Conservation (phyloP, 2,888 invertebrate genomes). For the Hypomecis punctinalis region DNA sequence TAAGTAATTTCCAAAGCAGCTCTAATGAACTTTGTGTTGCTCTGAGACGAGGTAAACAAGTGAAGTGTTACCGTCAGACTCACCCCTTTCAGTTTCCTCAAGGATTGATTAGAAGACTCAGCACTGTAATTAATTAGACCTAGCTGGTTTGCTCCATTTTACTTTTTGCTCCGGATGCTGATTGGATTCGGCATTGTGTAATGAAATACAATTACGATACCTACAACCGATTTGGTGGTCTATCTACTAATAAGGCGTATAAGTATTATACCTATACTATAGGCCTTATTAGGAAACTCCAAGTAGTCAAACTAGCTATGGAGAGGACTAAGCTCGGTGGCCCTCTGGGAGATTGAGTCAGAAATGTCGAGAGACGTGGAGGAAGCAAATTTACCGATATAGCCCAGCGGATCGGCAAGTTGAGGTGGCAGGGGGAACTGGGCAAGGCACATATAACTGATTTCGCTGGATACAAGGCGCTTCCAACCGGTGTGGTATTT, state of each 20-base stretch:
- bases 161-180: conserved; percentile 60
- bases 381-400: too few species aligned
- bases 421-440: too few species aligned
- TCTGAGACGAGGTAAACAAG: conserved; percentile 34
- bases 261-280: conserved; percentile 26
- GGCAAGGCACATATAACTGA: too few species aligned
- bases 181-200: conserved; percentile 33
- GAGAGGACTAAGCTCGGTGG: too few species aligned
- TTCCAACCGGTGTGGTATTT: too few species aligned
- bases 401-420: too few species aligned
- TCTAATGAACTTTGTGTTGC: conserved; percentile 42
- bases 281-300: too few species aligned
- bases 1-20: conserved; percentile 22
- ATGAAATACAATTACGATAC: conserved; percentile 39
- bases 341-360: too few species aligned
- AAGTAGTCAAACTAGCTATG: too few species aligned
- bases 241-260: too few species aligned
- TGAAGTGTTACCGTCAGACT: conserved; percentile 40
- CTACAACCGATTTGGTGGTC: conserved; percentile 34
- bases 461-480: too few species aligned
- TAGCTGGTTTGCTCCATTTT: conserved; percentile 56
- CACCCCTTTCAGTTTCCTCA: conserved; percentile 48
- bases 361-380: too few species aligned
- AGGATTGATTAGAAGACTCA: conserved; percentile 63
- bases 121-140: conserved; percentile 64